Conservation (phyloP, 2,888 invertebrate species). For the Drosophila gaucha region DNA sequence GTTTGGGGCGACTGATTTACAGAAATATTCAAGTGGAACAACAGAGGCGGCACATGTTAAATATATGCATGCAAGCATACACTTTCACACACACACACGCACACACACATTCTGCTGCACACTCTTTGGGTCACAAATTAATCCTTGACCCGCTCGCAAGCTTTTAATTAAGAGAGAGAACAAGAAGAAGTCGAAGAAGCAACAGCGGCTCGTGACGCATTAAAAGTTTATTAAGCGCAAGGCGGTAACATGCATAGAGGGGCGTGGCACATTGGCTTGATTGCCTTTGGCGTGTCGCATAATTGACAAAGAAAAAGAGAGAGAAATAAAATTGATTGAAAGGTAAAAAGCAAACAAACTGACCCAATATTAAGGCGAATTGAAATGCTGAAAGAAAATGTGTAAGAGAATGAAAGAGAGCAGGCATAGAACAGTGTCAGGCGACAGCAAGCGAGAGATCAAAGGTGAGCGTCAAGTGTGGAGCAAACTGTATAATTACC, state of each 20-base stretch:
- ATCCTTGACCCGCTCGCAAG: constrained; percentile 74
- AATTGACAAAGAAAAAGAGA: constrained; percentile 37
- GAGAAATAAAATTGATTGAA: constrained; percentile 51
- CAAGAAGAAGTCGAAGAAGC: constrained; percentile 1
- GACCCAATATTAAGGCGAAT: constrained; percentile 11
- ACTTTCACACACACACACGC: constrained; percentile 4
- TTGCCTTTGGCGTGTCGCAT: constrained; percentile 46
- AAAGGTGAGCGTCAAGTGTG: not conserved
- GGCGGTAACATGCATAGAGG: constrained; percentile 3
- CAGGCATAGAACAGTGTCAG: not conserved
- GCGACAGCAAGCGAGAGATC: not conserved
- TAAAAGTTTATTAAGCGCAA: constrained; percentile 25
- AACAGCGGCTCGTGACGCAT: constrained; percentile 53
- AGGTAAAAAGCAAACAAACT: constrained; percentile 40
- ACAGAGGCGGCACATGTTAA: constrained; percentile 26
- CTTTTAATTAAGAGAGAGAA: constrained; percentile 67
- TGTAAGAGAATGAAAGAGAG: not conserved
- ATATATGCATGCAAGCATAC: not conserved
- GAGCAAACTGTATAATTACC: not conserved
- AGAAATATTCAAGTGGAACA: constrained; percentile 30
- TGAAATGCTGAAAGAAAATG: not conserved
- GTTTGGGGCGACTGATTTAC: constrained; percentile 40
- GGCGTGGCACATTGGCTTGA: constrained; percentile 44
- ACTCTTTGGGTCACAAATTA: constrained; percentile 68
- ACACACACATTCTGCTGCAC: constrained; percentile 14